Evolutionary conservation across 1,140 invertebrate genomes (phyloP), one percentile per base, ranked within the genome.

Genomic region (Cydia splendana): DNA sequence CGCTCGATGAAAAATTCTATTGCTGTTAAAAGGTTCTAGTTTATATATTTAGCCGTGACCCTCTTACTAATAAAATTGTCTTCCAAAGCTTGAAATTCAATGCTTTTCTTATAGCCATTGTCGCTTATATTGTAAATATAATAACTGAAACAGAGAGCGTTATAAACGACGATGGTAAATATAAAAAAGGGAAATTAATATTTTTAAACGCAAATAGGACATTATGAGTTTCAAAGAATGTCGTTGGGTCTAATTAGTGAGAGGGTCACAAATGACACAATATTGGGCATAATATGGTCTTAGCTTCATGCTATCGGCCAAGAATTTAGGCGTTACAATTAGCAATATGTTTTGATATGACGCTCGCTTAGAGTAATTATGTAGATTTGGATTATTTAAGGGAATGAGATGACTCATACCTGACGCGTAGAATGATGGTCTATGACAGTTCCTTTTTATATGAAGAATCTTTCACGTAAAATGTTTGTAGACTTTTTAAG

Each of bases 61-160:
- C 67, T 71, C 67, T 71, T 71, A 71, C 67, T 71, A 71, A n/a
- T n/a, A n/a, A n/a, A n/a, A 69, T 69, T 7, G 67, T 45, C 67
- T 71, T 71, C 34, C 67, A 71, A 62, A 24, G 24, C 24, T 24
- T 62, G 3, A 48, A 48, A 15, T 12, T 12, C 15, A 24, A 57
- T 57, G 53, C 48, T n/a, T 51, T 4, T 18, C 15, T n/a, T 20
- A 57, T 15, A 51, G 48, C 4, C 48, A 51, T 51, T 51, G 48
- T 51, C 48, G 48, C 13, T 51, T 51, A 51, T 51, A 51, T 51
- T 51, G 48, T 51, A 51, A 51, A 51, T 51, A 15, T 51, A 15
- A 5, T 51, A 51, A 51, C 15, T 51, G 0, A 15, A 51, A 51
- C n/a, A 57, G 5, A 18, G 15, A 53, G 13, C n/a, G 51, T 57